Percentiles rank a stretch among this genome's conserved stretches.
These are phyloP conservation scores for Taenioides sp. DNA, from an alignment of 2,797 vertebrate species.

Conservation along the genomic window DNA sequence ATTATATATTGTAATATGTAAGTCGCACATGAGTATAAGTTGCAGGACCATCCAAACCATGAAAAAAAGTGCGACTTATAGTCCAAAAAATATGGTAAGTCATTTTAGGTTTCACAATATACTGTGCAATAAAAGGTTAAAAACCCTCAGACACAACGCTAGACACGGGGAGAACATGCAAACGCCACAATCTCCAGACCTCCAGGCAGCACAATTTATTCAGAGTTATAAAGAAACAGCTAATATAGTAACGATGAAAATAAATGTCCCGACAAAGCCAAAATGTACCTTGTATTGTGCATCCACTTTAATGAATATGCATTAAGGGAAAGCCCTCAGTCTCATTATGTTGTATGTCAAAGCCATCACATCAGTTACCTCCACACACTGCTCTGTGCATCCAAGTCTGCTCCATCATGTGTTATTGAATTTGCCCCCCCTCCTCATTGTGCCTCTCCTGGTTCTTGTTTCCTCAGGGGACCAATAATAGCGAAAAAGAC, in stretches of 20 bases:
- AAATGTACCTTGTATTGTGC: conserved; percentile 21
- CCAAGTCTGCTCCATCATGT: conserved; percentile 34
- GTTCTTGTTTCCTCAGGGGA: conserved; percentile 65
- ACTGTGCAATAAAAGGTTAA: too few species aligned
- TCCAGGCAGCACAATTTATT: neutral
- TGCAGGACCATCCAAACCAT: too few species aligned
- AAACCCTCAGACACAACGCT: too few species aligned
- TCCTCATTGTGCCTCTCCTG: conserved; percentile 53
- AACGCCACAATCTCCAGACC: neutral
- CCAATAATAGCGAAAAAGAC: conserved; percentile 74
- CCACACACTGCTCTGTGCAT: conserved; percentile 18
- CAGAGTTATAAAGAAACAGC: conserved; percentile 64
- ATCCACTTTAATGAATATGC: conserved; percentile 26
- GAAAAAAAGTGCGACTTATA: too few species aligned
- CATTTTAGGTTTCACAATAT: too few species aligned
- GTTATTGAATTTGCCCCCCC: conserved; percentile 66
- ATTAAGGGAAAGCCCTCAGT: neutral
- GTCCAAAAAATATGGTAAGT: too few species aligned
- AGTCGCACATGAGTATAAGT: too few species aligned
- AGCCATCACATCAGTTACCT: conserved; percentile 18
- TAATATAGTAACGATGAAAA: conserved; percentile 49
- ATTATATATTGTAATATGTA: too few species aligned
- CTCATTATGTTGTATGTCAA: neutral
- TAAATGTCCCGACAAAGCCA: conserved; percentile 51
- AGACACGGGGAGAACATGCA: too few species aligned